Conservation (phyloP, 1,140 invertebrate species). For the Euwallacea fornicatus region DNA sequence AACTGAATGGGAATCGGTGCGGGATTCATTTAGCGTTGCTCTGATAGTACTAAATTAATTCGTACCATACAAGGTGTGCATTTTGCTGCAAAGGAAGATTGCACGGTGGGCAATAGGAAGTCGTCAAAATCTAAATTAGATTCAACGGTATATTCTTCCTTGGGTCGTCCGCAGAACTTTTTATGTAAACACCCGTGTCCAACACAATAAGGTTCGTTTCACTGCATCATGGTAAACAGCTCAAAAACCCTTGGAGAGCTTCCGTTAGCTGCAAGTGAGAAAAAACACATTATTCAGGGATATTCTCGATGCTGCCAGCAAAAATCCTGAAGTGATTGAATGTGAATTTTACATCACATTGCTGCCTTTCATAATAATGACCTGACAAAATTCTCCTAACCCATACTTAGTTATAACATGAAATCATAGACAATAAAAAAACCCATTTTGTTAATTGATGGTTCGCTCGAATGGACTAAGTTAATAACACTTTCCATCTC, state of each 20-base stretch:
- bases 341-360: no score
- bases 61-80: not conserved
- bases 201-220: no score
- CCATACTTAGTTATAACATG: not conserved
- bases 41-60: conserved; percentile 4
- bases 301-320: no score
- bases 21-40: not conserved
- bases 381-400: not conserved
- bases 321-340: no score
- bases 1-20: not conserved
- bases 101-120: not conserved
- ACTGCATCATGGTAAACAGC: no score
- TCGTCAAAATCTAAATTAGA: not conserved
- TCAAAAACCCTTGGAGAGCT: no score
- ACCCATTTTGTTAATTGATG: conserved; percentile 4
- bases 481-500: conserved; percentile 4
- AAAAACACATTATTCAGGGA: no score
- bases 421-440: conserved; percentile 3
- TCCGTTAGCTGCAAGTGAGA: no score
- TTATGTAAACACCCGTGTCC: no score
- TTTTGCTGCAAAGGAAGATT: not conserved
- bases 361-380: no score
- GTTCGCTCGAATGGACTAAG: not conserved
- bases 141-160: not conserved
- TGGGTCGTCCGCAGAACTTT: no score